phyloP scores from a whole-genome alignment of 2,113 vertebrate species.

The Casuarius casuarius region DNA sequence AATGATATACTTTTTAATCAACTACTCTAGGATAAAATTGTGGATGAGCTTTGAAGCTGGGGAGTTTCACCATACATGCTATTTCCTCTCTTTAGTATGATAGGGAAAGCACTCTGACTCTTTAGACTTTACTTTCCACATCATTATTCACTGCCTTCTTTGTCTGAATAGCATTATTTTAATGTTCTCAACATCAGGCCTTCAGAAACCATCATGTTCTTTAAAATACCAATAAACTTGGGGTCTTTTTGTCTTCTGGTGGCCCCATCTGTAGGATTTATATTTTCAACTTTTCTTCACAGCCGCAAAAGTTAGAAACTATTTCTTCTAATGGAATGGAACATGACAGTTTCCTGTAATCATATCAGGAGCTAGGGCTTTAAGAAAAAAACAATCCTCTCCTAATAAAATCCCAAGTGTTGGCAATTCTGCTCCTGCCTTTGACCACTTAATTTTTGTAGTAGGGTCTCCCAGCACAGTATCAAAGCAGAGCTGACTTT shows the following conservation, averaged over 20 bases:
- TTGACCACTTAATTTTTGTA: constrained; percentile 22
- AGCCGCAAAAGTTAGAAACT: neutral
- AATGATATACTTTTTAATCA: constrained; percentile 42
- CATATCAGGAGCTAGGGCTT: neutral
- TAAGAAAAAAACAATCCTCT: constrained; percentile 23
- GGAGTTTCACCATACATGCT: neutral
- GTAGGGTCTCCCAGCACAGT: neutral
- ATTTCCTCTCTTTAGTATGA: constrained; percentile 18
- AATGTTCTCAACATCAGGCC: neutral
- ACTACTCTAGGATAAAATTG: constrained; percentile 36
- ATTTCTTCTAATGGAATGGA: constrained; percentile 20
- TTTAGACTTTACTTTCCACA: constrained; percentile 42
- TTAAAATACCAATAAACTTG: neutral
- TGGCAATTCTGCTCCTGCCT: constrained; percentile 46
- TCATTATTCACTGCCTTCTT: constrained; percentile 47
- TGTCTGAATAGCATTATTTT: constrained; percentile 27
- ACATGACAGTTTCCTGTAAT: constrained; percentile 45
- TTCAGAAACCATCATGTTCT: neutral
- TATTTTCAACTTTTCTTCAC: constrained; percentile 43
- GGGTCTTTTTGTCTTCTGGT: neutral
- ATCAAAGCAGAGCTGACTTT: constrained; percentile 13
- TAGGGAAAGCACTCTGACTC: neutral
- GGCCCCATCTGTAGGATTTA: neutral
- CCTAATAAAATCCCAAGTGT: constrained; percentile 59
- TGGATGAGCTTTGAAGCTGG: constrained; percentile 14